Conservation (phyloP, 2,888 invertebrate species). For the Sminthurinus aureus region DNA sequence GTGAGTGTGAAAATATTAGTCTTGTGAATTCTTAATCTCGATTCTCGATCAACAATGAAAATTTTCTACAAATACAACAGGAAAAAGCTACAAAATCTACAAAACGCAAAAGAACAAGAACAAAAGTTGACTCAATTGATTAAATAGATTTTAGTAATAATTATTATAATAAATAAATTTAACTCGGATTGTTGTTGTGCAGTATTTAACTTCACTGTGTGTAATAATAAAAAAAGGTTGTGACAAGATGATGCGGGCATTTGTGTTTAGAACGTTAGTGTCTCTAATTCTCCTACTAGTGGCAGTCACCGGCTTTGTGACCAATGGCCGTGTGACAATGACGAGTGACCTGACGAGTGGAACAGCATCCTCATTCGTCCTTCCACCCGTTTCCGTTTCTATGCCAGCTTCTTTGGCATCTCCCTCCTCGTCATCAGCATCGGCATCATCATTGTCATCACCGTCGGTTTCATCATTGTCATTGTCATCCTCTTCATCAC, state of each 20-base stretch:
- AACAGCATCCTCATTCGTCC: too few relatives aligned
- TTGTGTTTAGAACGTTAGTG: conserved; percentile 20
- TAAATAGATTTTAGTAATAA: too few relatives aligned
- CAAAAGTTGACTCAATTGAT: not conserved
- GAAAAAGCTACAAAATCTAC: not conserved
- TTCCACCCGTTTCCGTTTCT: not conserved
- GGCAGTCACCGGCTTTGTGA: not conserved
- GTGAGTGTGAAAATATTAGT: not conserved
- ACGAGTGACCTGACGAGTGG: not conserved
- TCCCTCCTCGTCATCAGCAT: not conserved
- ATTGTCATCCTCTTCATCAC: not conserved
- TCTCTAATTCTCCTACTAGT: not conserved
- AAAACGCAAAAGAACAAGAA: too few relatives aligned
- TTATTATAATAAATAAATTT: not conserved
- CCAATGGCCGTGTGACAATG: conserved; percentile 15
- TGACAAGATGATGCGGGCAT: conserved; percentile 13
- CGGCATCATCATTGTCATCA: not conserved
- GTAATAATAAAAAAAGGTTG: not conserved
- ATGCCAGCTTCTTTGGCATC: not conserved
- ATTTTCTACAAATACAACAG: too few relatives aligned
- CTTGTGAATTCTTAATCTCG: not conserved
- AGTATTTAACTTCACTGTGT: not conserved
- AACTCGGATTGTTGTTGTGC: not conserved
- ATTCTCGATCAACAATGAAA: not conserved
- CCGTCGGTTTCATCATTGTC: not conserved